Base-by-base conservation (phyloP, 2,797 vertebrate genomes). In the Sciaenops ocellatus region DNA sequence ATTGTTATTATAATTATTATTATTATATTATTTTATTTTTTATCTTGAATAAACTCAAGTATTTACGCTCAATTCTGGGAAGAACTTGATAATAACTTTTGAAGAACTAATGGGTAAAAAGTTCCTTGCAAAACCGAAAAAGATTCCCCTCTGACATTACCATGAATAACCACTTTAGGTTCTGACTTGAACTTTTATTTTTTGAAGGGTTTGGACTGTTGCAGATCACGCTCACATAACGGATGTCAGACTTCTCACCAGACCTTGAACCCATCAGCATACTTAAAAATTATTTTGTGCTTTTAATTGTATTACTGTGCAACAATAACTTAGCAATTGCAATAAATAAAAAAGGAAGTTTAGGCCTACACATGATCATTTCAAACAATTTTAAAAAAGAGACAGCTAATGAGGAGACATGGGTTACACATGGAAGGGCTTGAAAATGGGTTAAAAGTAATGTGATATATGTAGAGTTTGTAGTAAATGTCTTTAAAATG, bases 191-290 rank as follows among this genome's bases (percentile, higher is more conserved):
- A 30, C 5, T 30, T 30, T 30, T 30, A 30, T 30, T 30, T 30
- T 30, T 30, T 30, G n/a, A 30, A 30, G 30, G 30, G 5, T 30
- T 30, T 30, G 30, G 30, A 17, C 11, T 38, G 17, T 34, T 46
- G 52, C 16, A 47, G 61, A 38, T 56, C 47, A 64, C 46, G 16
- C 50, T 69, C 50, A 47, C 48, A 54, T 38, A 38, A 51, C 62
- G 54, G 52, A 59, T 67, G 44, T 61, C 34, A 62, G 44, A 59
- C 26, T 44, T 77, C 54, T 62, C 52, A 73, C 51, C 24, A 42
- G 12, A 63, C 60, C 34, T 42, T 76, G 57, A 76, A 64, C 9
- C 26, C 28, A 73, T 48, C 48, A 68, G 34, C 10, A 46, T 8
- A 46, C 22, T 13, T 52, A 11, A 22, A 22, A 69, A 68, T 34